Percentiles rank a stretch among this genome's conserved stretches.
Conservation (phyloP, 2,797 vertebrate genomes). For the Benthosema pterotum region DNA sequence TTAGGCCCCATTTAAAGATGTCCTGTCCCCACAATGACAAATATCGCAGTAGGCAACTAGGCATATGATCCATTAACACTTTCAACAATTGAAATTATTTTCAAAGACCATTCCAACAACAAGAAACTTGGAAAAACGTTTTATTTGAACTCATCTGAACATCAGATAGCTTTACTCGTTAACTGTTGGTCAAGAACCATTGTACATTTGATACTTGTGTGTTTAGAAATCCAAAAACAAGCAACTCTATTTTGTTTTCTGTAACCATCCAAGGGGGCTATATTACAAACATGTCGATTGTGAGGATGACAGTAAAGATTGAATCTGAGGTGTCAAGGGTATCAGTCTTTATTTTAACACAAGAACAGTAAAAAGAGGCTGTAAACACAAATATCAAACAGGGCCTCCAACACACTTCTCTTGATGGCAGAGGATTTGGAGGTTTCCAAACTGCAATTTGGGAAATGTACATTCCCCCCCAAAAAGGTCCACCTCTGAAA, state of each 20-base stretch:
- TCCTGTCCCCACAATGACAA: too few species aligned
- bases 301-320: slow-evolving; percentile 12
- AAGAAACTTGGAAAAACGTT: slow-evolving; percentile 38
- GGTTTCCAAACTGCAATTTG: neutral
- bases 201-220: slow-evolving; percentile 89
- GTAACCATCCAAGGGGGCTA: slow-evolving; percentile 10
- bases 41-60: too few species aligned
- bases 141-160: slow-evolving; percentile 93
- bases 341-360: slow-evolving; percentile 3
- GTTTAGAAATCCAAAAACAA: slow-evolving; percentile 83
- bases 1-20: too few species aligned
- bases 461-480: neutral
- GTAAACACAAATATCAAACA: slow-evolving; percentile 1
- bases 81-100: neutral
- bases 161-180: slow-evolving; percentile 93
- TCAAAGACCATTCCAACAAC: slow-evolving; percentile 11
- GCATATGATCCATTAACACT: too few species aligned
- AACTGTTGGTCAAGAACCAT: slow-evolving; percentile 85
- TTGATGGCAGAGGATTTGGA: neutral
- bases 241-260: slow-evolving; percentile 30
- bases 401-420: slow-evolving; percentile 1
- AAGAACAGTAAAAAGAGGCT: neutral
- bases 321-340: neutral
- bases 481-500: neutral
- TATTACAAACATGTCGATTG: slow-evolving; percentile 21